Conservation (phyloP, 1,140 invertebrate genomes). For the Macrobrachium nipponense region DNA sequence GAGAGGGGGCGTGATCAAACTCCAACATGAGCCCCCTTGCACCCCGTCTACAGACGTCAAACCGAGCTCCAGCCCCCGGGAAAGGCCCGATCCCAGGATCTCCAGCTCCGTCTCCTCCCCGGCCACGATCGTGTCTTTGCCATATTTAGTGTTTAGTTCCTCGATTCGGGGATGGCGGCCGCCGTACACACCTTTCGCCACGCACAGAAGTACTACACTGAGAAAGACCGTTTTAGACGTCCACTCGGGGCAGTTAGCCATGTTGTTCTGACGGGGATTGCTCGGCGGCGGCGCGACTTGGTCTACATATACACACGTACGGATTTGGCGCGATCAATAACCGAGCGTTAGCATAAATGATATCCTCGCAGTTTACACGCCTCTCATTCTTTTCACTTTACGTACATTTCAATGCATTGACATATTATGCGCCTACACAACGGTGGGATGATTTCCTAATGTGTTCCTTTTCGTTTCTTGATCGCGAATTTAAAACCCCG, state of each 20-base stretch:
- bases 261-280: constrained; percentile 43
- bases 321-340: constrained; percentile 50
- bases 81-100: constrained; percentile 45
- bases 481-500: constrained; percentile 47
- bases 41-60: constrained; percentile 51
- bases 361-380: not conserved
- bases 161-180: constrained; percentile 33
- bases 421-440: not conserved
- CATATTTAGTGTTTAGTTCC: constrained; percentile 19
- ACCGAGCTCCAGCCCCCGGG: constrained; percentile 40
- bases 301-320: constrained; percentile 17
- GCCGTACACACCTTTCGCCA: constrained; percentile 22
- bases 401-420: no score
- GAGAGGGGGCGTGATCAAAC: constrained; percentile 47
- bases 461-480: not conserved
- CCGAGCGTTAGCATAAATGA: not conserved
- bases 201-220: constrained; percentile 43
- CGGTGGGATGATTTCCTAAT: not conserved
- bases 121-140: constrained; percentile 12
- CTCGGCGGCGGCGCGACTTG: constrained; percentile 2
- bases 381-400: not conserved
- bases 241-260: constrained; percentile 41
- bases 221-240: constrained; percentile 24
- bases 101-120: constrained; percentile 46
- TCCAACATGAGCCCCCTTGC: constrained; percentile 41